Percentiles rank a stretch among this genome's conserved stretches.
phyloP scores from a whole-genome alignment of 2,113 vertebrate genomes.

The Manacus vitellinus region DNA sequence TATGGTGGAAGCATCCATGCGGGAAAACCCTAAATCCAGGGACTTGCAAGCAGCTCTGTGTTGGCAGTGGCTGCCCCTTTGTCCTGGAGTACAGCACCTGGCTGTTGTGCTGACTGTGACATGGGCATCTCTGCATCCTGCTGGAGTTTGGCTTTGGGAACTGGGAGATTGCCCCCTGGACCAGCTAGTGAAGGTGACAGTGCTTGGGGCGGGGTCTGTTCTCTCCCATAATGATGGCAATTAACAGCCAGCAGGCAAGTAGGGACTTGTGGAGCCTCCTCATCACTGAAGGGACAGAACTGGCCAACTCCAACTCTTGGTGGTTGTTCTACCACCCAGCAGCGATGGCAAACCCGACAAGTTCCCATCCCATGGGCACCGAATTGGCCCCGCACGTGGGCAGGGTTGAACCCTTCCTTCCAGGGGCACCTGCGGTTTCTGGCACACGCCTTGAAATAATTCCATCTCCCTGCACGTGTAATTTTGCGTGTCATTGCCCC shows the following conservation, averaged over 20 bases:
- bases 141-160: neutral
- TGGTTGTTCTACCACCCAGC: accelerated
- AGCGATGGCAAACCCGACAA: neutral
- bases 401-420: neutral
- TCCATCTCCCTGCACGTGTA: conserved; percentile 25
- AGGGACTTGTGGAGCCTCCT: neutral
- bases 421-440: neutral
- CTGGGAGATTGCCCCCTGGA: neutral
- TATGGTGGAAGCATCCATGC: neutral
- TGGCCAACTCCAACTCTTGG: neutral
- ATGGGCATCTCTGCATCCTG: neutral
- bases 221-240: accelerated
- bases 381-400: accelerated
- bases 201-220: neutral
- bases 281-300: neutral
- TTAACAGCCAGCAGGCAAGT: neutral
- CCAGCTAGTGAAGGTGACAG: neutral
- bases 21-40: neutral
- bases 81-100: neutral
- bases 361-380: accelerated
- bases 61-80: neutral
- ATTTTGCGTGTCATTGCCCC: conserved; percentile 59
- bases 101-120: neutral
- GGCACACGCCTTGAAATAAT: neutral
- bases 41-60: neutral